Evolutionary conservation across 2,113 vertebrate genomes (phyloP).

Genomic region (Melanotaenia duboulayi): DNA sequence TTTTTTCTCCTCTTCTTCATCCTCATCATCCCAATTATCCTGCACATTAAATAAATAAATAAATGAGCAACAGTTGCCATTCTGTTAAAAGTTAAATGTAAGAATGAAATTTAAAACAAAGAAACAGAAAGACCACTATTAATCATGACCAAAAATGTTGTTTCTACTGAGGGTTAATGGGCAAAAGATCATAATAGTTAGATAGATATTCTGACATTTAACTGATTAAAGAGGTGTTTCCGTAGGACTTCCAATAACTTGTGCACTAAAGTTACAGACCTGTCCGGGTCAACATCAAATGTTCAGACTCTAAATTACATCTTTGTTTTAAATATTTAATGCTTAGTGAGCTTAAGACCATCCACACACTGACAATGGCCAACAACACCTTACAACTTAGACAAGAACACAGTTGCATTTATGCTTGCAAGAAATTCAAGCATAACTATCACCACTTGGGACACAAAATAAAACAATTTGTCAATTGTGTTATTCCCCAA

Average conservation of each 20-base stretch:
- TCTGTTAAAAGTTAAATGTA: background rate
- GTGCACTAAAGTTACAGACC: background rate
- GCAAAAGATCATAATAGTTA: no score
- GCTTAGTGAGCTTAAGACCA: background rate
- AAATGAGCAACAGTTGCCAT: background rate
- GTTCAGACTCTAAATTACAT: background rate
- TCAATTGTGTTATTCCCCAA: no score
- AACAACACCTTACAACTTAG: no score
- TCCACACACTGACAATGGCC: background rate
- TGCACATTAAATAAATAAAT: conserved; percentile 53
- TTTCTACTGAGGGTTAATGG: no score
- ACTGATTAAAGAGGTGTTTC: background rate
- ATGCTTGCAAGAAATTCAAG: background rate
- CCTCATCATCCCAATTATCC: conserved; percentile 99
- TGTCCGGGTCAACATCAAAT: background rate
- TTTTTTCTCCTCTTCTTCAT: conserved; percentile 78
- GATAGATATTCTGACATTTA: no score
- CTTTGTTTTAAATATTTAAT: background rate
- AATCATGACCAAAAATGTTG: background rate
- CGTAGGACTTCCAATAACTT: background rate
- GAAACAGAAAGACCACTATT: background rate
- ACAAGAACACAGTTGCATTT: no score
- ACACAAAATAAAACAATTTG: no score
- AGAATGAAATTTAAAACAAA: background rate
- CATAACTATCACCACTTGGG: no score